A percentile compares a stretch with the other conserved stretches of the same genome.
These are phyloP conservation scores for Thunnus thynnus DNA, from an alignment of 2,113 vertebrate genomes.

Conservation along the genomic window DNA sequence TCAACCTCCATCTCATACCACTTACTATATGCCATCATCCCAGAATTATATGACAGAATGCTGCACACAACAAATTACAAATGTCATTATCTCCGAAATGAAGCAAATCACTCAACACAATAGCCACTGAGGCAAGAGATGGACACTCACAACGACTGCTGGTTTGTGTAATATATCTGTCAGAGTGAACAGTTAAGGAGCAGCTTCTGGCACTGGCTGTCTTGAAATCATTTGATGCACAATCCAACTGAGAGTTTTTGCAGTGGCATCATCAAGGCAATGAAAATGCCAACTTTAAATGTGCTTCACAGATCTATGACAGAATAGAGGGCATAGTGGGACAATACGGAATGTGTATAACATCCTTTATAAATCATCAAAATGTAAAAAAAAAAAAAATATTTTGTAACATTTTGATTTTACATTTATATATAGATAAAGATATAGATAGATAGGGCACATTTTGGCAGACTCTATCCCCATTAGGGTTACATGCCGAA, in stretches of 20 bases:
- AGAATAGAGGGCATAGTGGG: background rate
- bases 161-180: conserved; percentile 40
- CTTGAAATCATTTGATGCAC: conserved; percentile 32
- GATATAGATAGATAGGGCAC: too few species aligned
- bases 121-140: conserved; percentile 29
- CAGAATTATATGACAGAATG: conserved; percentile 33
- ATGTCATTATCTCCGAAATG: conserved; percentile 53
- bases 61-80: conserved; percentile 56
- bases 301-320: background rate
- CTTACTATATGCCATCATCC: conserved; percentile 29
- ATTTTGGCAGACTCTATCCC: background rate
- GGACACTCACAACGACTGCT: conserved; percentile 37
- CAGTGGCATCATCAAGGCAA: conserved; percentile 3
- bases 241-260: conserved; percentile 22
- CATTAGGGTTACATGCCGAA: background rate
- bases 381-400: background rate
- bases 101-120: conserved; percentile 45
- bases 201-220: conserved; percentile 7
- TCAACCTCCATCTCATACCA: conserved; percentile 38
- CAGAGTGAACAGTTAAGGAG: conserved; percentile 22
- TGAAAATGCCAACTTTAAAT: conserved; percentile 25
- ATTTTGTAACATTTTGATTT: too few species aligned
- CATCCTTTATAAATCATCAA: background rate
- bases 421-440: background rate
- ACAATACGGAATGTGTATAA: background rate